Base-by-base conservation (phyloP, 2,113 vertebrate species). In the Colistium nudipinnis region DNA sequence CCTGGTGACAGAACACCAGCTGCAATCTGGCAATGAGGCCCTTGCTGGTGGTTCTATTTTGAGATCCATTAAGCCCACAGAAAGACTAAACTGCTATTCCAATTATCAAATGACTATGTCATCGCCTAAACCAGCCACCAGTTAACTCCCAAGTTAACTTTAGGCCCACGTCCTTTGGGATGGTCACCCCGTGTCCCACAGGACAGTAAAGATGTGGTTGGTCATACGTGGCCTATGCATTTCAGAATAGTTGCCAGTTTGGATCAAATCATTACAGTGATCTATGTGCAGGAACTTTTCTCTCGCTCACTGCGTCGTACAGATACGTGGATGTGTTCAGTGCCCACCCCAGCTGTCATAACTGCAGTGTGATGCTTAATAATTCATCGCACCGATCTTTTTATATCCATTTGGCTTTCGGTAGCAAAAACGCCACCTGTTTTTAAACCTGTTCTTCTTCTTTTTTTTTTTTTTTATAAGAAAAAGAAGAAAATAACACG, bases 81-180 rank as follows among this genome's bases (percentile, higher is more conserved):
- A 80, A 76, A 47, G 60, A 66, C 74, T 67, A 72, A 83, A 85
- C 54, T 74, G 70, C 85, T 92, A 80, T n/a, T n/a, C n/a, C n/a
- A 92, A 93, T 93, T 86, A 92, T 93, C 91, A 70, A 93, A 83
- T 54, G 54, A 51, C 64, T 85, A 76, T 22, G 44, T 89, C 72
- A 55, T n/a, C 33, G 70, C 60, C 45, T 35, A 38, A 27, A 35
- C 12, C 59, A 71, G 61, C 43, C 47, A 51, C 64, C 54, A 44
- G 36, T 51, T 3, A 14, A 54, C 67, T 82, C 80, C 79, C 68
- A n/a, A n/a, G n/a, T n/a, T 82, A 80, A 83, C 78, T 33, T 0
- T 3, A 6, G 41, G 44, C 56, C 84, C 41, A 75, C 74, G 81
- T 77, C 73, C 78, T 56, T n/a, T 38, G 30, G 38, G 24, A 39